Conservation (phyloP, 2,113 vertebrate species). For the Pomatostomus ruficeps region DNA sequence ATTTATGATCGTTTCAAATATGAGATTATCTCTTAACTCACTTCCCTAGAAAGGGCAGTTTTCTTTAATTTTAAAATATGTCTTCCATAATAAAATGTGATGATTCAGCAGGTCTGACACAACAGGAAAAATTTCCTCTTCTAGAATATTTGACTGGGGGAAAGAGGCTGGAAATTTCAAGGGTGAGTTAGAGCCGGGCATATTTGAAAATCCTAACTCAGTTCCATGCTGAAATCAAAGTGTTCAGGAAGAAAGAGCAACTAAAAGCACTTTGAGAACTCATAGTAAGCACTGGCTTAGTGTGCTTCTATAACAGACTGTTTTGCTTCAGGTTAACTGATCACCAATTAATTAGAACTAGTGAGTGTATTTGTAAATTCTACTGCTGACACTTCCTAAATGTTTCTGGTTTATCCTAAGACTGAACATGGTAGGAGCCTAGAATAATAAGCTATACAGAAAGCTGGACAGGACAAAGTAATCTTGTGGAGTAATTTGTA, state of each 20-base stretch:
- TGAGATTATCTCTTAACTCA: not conserved
- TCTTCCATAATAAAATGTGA: not conserved
- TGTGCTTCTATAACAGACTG: not conserved
- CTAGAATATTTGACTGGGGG: not conserved
- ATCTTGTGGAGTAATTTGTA: not conserved
- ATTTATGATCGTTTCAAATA: not conserved
- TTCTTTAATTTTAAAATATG: not conserved
- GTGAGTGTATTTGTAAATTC: not conserved
- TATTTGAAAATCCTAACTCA: not conserved
- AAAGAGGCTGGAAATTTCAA: not conserved
- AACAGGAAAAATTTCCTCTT: not conserved
- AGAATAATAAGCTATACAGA: not conserved
- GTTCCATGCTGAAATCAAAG: not conserved
- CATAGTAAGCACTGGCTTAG: not conserved
- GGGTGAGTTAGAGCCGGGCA: not conserved
- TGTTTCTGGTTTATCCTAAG: not conserved
- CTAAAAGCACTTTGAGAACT: not conserved
- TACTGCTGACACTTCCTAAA: not conserved
- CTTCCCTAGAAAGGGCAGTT: not conserved
- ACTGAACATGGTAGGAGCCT: not conserved
- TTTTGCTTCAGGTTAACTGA: not conserved
- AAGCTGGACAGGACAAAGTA: not conserved
- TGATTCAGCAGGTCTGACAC: not conserved
- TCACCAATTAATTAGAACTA: conserved; percentile 8
- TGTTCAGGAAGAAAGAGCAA: not conserved